Percentiles rank a stretch among this genome's conserved stretches.
Conservation (phyloP, 2,888 invertebrate genomes). For the Agrochola circellaris region DNA sequence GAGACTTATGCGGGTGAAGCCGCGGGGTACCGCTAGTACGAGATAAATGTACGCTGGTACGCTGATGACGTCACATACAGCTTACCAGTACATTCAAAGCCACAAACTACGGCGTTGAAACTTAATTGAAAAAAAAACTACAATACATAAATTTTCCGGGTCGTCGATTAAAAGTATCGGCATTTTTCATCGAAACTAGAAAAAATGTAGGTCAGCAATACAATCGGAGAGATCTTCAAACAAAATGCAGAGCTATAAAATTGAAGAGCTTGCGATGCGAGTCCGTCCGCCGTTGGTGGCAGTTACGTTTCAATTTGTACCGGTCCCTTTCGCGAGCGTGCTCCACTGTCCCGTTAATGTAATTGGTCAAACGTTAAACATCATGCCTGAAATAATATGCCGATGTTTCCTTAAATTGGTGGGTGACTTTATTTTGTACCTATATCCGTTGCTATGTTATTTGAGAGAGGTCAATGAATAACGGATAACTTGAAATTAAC, state of each 20-base stretch:
- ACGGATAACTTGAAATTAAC: neutral
- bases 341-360: conserved; percentile 56
- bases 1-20: too few relatives aligned
- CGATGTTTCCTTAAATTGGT: conserved; percentile 40
- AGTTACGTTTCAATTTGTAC: conserved; percentile 63
- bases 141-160: conserved; percentile 29
- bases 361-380: conserved; percentile 60
- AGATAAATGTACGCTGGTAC: too few relatives aligned
- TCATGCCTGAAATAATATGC: conserved; percentile 47
- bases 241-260: conserved; percentile 63
- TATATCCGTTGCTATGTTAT: conserved; percentile 3
- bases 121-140: conserved; percentile 28
- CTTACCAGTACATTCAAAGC: conserved; percentile 5
- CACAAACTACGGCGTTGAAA: conserved; percentile 11
- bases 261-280: conserved; percentile 53
- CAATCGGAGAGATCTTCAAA: conserved; percentile 62
- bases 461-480: neutral
- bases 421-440: conserved; percentile 26
- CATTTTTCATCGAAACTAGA: conserved; percentile 47
- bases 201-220: conserved; percentile 60
- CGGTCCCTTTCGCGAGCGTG: conserved; percentile 44
- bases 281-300: conserved; percentile 20
- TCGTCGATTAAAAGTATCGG: conserved; percentile 44
- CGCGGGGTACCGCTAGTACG: too few relatives aligned
- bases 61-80: neutral